phyloP scores from a whole-genome alignment of 53 echinoderm and acorn worm species.

The Arbacia lixula region DNA sequence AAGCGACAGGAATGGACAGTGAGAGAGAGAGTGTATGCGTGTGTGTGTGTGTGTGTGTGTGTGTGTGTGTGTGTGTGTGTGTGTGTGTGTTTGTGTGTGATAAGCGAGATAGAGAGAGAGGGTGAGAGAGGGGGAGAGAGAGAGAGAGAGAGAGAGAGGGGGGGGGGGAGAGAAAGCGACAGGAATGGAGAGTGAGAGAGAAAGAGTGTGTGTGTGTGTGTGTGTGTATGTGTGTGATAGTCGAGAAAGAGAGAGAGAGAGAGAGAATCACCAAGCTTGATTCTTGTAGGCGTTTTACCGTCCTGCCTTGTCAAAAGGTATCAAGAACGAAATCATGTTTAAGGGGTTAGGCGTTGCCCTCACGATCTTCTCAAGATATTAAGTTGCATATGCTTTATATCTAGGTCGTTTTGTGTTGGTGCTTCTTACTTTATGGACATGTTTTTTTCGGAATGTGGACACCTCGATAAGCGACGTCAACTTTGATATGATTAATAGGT shows the following conservation, averaged over 20 bases:
- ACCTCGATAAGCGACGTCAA: no score
- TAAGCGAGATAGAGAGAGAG: background rate
- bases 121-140: background rate
- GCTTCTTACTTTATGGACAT: no score
- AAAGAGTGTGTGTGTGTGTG: background rate
- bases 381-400: no score
- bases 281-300: no score
- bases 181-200: background rate
- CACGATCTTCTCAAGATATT: no score
- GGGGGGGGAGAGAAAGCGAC: background rate
- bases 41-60: background rate
- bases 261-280: background rate
- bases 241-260: background rate
- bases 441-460: no score
- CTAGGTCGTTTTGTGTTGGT: no score
- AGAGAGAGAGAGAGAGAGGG: conserved; percentile 2
- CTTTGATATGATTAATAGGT: no score
- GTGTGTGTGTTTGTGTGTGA: background rate
- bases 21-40: background rate
- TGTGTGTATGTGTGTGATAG: background rate
- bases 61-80: background rate
- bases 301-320: no score
- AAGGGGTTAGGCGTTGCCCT: no score
- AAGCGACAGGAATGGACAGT: background rate
- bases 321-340: no score